Base-by-base conservation (phyloP, 1,140 invertebrate genomes). In the Orchesella cincta region DNA sequence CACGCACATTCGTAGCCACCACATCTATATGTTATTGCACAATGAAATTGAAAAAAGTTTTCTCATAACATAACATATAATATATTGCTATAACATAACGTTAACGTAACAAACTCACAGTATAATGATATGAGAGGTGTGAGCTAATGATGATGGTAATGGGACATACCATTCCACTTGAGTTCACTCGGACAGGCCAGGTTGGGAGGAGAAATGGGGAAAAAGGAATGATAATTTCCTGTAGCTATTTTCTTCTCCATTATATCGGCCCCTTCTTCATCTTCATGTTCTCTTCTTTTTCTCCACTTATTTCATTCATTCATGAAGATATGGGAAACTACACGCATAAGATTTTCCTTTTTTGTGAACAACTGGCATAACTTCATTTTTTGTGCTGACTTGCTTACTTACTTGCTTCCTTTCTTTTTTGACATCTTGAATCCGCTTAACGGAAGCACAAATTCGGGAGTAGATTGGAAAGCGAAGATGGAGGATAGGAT, bases 201-300 rank as follows among this genome's bases (percentile, higher is more conserved):
- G 23, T 8, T 34, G n/a, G 67, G 74, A 62, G 54, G 34, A 72
- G 67, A 76, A 46, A 8, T 34, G 29, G n/a, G 34, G 46, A 31
- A 39, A 34, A 1, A 51, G 29, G 54, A 36, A 76, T 76, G 75
- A 71, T 76, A 70, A 76, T 76, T 76, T 76, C 75, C 64, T 71
- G 36, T 67, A 76, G 67, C 52, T 76, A 76, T 76, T 76, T 76
- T 76, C 29, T 33, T 71, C 35, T 34, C 29, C 26, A 51, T 64
- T 46, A 39, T 76, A 71, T 71, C 31, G 26, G 62, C 29, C 36
- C 46, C 75, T 52, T 71, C 29, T 75, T 34, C 31, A 23, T 52
- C 39, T 73, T 73, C 16, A 20, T 5, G 34, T 8, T 73, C 26
- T 57, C 54, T 31, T 26, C 29, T 51, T 75, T 29, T 62, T 18